A percentile compares a stretch with the other conserved stretches of the same genome.
Conservation (phyloP, 2,797 vertebrate species). For the Lerista edwardsae region DNA sequence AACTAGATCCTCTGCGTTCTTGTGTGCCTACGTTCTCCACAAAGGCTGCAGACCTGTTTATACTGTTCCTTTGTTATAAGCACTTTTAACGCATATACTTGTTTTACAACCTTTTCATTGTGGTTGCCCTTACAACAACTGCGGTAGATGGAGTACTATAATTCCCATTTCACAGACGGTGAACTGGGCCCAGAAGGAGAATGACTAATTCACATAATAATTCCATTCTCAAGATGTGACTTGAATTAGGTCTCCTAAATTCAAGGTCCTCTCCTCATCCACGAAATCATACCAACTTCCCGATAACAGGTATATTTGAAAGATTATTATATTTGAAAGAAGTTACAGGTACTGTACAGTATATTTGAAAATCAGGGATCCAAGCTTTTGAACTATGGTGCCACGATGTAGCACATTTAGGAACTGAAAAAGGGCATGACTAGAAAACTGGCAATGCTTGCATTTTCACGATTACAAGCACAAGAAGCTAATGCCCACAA, state of each 20-base stretch:
- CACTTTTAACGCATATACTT: neutral
- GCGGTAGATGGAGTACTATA: neutral
- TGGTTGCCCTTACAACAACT: neutral
- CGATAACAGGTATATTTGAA: neutral
- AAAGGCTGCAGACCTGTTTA: neutral
- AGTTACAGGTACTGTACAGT: too few relatives aligned
- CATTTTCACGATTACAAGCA: neutral
- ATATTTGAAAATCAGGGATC: neutral
- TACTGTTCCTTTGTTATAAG: neutral
- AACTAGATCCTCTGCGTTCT: neutral
- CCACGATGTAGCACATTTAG: neutral
- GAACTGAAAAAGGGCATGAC: neutral
- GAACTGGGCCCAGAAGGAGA: neutral
- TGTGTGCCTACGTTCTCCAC: neutral
- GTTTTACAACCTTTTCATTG: neutral
- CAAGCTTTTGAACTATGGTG: neutral
- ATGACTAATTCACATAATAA: neutral
- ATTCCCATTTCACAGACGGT: neutral
- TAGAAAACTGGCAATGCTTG: too few relatives aligned
- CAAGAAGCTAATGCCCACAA: neutral
- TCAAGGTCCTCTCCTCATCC: too few relatives aligned
- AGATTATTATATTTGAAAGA: too few relatives aligned
- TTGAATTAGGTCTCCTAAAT: neutral
- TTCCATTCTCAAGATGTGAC: neutral
- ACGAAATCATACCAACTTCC: neutral